Percentiles rank a stretch among this genome's conserved stretches.
These are phyloP conservation scores for Coelinius sp. DNA, from an alignment of 2,888 invertebrate species.

Conservation along the genomic window DNA sequence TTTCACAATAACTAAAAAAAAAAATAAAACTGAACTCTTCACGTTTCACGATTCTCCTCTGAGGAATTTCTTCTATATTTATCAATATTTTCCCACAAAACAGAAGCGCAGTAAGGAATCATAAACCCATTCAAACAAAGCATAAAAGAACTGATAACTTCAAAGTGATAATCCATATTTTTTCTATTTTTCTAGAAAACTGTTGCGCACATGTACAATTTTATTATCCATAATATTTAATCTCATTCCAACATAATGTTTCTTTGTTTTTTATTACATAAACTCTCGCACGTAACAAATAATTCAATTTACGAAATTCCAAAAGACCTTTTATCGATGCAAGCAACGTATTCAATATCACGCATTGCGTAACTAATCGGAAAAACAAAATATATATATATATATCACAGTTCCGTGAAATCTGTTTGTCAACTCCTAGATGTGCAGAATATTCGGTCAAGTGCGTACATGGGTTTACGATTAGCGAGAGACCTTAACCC, in stretches of 20 bases:
- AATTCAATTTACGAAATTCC: neutral
- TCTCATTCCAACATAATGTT: neutral
- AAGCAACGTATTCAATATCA: neutral
- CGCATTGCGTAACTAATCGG: neutral
- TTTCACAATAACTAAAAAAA: no score
- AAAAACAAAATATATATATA: neutral
- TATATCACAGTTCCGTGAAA: neutral
- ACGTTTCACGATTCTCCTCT: no score
- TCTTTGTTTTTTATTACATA: neutral
- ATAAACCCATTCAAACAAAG: neutral
- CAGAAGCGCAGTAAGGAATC: neutral
- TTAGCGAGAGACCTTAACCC: neutral
- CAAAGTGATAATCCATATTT: neutral
- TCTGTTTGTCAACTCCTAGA: neutral
- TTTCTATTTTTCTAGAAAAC: neutral
- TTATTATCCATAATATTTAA: neutral
- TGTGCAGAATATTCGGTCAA: slow-evolving; percentile 10
- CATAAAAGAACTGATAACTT: neutral
- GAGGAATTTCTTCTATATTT: no score
- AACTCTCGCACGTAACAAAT: neutral
- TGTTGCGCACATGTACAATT: neutral
- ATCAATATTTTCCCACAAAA: neutral
- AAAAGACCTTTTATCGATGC: neutral
- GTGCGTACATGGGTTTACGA: slow-evolving; percentile 9
- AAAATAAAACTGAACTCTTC: no score